Percentiles rank a stretch among this genome's conserved stretches.
Conservation (phyloP, 2,113 vertebrate species). For the Bubo bubo region DNA sequence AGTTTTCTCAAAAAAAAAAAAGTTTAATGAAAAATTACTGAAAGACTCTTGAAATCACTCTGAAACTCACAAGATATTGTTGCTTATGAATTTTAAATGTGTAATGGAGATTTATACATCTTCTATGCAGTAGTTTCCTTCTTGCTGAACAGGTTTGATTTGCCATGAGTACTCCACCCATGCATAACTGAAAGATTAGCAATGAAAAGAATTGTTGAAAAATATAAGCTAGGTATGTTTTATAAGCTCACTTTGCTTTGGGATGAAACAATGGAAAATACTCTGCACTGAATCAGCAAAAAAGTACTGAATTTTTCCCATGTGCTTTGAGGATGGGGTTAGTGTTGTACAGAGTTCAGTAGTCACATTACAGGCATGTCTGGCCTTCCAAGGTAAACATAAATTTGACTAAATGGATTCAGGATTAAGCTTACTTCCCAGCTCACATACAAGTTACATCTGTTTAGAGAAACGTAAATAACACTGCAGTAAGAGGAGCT, state of each 20-base stretch:
- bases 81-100: background rate
- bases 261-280: background rate
- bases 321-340: background rate
- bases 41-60: background rate
- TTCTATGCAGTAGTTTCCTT: background rate
- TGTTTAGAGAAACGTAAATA: background rate
- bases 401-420: background rate
- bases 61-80: background rate
- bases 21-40: background rate
- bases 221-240: background rate
- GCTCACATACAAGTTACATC: background rate
- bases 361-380: background rate
- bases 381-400: background rate
- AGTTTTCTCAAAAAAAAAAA: background rate
- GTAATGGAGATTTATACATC: background rate
- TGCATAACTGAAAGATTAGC: constrained; percentile 1
- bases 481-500: background rate
- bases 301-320: background rate
- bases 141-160: constrained; percentile 34
- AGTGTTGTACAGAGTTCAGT: background rate
- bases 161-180: constrained; percentile 28
- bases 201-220: constrained; percentile 38
- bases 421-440: background rate
- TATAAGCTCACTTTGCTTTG: background rate
- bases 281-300: background rate